phyloP scores from a whole-genome alignment of 2,797 vertebrate genomes.

The Macrochelys suwanniensis region DNA sequence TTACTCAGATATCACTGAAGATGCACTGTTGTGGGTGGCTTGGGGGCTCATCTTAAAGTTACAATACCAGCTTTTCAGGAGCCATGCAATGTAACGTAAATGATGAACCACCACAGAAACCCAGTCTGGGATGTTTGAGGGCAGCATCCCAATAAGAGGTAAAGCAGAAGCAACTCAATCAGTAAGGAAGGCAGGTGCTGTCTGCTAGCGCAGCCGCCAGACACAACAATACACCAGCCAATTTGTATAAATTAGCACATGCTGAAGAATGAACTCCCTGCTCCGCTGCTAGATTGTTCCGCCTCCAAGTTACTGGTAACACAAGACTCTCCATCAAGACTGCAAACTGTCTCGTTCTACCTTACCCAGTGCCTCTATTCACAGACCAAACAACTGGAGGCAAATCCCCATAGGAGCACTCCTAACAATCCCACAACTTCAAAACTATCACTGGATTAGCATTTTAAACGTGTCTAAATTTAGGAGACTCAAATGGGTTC shows the following conservation, averaged over 20 bases:
- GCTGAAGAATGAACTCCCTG: conserved; percentile 75
- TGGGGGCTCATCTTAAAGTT: background rate
- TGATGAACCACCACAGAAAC: background rate
- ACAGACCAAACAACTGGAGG: conserved; percentile 21
- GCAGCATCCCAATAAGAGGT: conserved; percentile 35
- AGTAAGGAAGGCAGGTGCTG: background rate
- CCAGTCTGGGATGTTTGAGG: background rate
- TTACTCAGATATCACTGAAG: background rate
- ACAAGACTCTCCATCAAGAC: background rate
- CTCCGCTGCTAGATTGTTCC: conserved; percentile 34
- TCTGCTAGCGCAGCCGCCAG: conserved; percentile 22
- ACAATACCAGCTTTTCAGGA: background rate
- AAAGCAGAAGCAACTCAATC: conserved; percentile 39
- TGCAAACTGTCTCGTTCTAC: background rate
- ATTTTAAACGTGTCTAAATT: background rate
- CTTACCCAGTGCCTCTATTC: conserved; percentile 1
- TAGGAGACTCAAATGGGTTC: conserved; percentile 32
- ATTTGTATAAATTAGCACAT: background rate
- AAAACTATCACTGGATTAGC: background rate
- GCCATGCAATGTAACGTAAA: background rate
- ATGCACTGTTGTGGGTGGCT: background rate
- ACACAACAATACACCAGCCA: background rate
- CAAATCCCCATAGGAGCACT: background rate
- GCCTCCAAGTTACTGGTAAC: background rate
- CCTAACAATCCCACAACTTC: background rate